Base-by-base conservation (phyloP, 2,888 invertebrate species). In the Tolmerus cingulatus region DNA sequence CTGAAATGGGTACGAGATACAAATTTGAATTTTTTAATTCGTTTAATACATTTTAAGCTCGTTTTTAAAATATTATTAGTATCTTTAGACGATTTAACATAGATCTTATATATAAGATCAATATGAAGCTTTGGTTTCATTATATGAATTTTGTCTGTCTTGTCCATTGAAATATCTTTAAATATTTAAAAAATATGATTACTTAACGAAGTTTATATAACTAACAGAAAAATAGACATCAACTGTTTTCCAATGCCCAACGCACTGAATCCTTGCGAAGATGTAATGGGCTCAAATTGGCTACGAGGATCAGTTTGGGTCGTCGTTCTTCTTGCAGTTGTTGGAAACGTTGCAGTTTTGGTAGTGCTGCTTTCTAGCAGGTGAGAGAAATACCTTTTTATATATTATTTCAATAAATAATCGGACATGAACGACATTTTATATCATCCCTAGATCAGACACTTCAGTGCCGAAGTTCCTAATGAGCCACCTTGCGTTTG, bases 261-360 rank as follows among this genome's bases (percentile, higher is more conserved):
- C 92, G 96, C 96, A 0, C 93, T 97, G 84, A 97, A 97, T 92
- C 97, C 97, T 0, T 97, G 97, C 92, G 97, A 97, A 91, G 97
- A 97, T 91, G 97, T 97, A 87, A 97, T 97, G 96, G 97, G 97
- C 34, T 95, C 95, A 91, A 92, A 94, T 76, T 96, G 96, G 95
- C 93, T 97, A 2, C 94, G 97, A 87, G 94, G 95, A 89, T 95
- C 96, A 85, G 97, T 98, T 2, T 98, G 98, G 98, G 94, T 97
- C 89, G 97, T 98, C 40, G 95, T 97, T 87, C 93, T 96, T 0
- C 94, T 97, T 9, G 97, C 97, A 0, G 95, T 97, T 1, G 93
- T 96, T 19, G 98, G 98, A 87, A 98, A 98, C 92, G 92, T 96
- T 14, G 96, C 96, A 5, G 97, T 98, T 0, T 94, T 97, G 5